Evolutionary conservation across 1,140 invertebrate species (phyloP), one percentile per base, ranked within the genome.

Genomic region (Cyrtorhinus lividipennis): DNA sequence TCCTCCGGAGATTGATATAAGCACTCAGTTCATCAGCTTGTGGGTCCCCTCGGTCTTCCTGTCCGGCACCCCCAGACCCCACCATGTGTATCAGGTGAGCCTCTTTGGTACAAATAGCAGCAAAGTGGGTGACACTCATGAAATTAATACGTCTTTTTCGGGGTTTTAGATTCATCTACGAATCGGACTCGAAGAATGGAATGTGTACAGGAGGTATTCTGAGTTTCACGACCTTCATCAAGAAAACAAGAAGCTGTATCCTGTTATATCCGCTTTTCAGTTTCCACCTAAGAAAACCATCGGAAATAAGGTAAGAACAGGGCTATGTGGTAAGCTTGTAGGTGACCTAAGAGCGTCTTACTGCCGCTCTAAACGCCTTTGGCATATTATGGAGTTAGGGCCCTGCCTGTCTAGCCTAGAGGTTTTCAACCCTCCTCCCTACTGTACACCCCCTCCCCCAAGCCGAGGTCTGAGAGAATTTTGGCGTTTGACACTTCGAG

Each of bases 211-310:
- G 67, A 79, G 92, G 71, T 95, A 93, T 73, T 86, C 90, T 26
- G 88, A 95, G 74, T 95, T 95, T 75, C 80, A 91, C 74, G 80
- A 84, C 61, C 75, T 95, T 22, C 87, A 94, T 71, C 79, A 80
- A 64, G 81, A 86, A 68, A 73, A 93, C 22, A 92, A 89, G 69
- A 92, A 90, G 73, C 80, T 85, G 65, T 87, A 91, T 74, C 79
- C 85, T 2, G 77, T 85, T 61, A 80, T 91, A 53, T 80, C 81
- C 22, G 82, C 80, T 24, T 91, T 91, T 75, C 86, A 92, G 71
- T 95, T 95, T 76, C 92, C 92, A n/a, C 90, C 90, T 26, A 95
- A 95, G 72, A 94, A 93, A 76, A 85, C 87, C 53, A 78, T 95
- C 64, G 85, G 90, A 53, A 93, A 92, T 76, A 90, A 90, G 78